These are phyloP conservation scores for Zhengitettix transpicula DNA, from an alignment of 2,888 invertebrate species.

Conservation along the genomic window DNA sequence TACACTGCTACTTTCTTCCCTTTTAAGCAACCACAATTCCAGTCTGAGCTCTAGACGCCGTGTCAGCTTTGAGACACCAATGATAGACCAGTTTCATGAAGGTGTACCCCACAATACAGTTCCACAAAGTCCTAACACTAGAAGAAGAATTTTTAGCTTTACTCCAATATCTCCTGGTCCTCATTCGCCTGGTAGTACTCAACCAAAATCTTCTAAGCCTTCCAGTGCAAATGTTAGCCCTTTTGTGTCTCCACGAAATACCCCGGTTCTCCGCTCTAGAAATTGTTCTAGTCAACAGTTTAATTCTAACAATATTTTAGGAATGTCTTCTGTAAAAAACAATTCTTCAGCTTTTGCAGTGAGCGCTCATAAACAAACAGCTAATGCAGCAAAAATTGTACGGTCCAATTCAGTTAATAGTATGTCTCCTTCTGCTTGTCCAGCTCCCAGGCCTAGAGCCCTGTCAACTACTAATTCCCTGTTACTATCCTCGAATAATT, in stretches of 20 bases:
- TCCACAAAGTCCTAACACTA: conserved; percentile 59
- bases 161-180: conserved; percentile 73
- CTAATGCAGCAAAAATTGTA: conserved; percentile 3
- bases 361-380: neutral
- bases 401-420: conserved; percentile 10
- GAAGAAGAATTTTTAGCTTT: conserved; percentile 67
- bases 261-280: conserved; percentile 43
- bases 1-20: conserved; percentile 22
- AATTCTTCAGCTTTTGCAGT: neutral
- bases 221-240: conserved; percentile 58
- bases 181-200: conserved; percentile 40
- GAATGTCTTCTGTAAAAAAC: neutral
- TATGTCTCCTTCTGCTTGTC: neutral
- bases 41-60: conserved; percentile 25
- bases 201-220: conserved; percentile 30
- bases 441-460: conserved; percentile 1
- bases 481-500: neutral
- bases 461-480: neutral
- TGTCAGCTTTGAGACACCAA: conserved; percentile 39
- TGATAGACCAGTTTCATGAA: conserved; percentile 9
- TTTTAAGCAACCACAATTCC: conserved; percentile 13
- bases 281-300: conserved; percentile 7
- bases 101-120: conserved; percentile 24
- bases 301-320: neutral
- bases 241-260: conserved; percentile 66